A percentile compares a stretch with the other conserved stretches of the same genome.
Conservation (phyloP, 23 tunicate species). For the Trididemnum nubilum region DNA sequence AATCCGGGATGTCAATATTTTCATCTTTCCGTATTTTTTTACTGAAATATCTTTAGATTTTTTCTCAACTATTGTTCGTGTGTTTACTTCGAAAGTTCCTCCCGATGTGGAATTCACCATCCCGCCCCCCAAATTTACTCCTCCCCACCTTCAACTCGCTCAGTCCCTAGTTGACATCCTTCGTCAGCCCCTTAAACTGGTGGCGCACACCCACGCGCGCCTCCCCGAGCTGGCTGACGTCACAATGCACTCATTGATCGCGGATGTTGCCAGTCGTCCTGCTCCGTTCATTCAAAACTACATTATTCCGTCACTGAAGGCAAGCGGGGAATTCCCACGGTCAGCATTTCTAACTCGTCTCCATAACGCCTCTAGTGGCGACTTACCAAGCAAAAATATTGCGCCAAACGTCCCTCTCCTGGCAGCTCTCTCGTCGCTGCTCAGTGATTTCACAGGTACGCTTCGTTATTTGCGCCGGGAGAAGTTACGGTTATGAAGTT, state of each 20-base stretch:
- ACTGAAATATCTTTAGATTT: too few relatives aligned
- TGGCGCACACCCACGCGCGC: not conserved
- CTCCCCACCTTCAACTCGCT: conserved; percentile 46
- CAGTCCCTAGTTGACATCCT: conserved; percentile 33
- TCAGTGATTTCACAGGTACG: not conserved
- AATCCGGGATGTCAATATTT: too few relatives aligned
- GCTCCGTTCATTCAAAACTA: conserved; percentile 18
- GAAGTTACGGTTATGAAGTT: too few relatives aligned
- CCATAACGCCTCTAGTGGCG: not conserved
- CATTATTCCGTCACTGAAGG: conserved; percentile 36
- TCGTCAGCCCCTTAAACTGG: conserved; percentile 32
- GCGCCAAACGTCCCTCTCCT: conserved; percentile 18
- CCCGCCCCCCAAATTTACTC: not conserved
- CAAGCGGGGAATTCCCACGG: conserved; percentile 7
- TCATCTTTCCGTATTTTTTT: too few relatives aligned
- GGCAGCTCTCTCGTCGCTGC: conserved; percentile 18
- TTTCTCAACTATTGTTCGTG: conserved; percentile 27
- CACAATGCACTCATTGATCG: conserved; percentile 13
- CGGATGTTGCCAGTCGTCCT: conserved; percentile 32
- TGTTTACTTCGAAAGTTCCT: conserved; percentile 43
- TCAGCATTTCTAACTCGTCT: not conserved
- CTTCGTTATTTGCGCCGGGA: too few relatives aligned
- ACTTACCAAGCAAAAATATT: not conserved
- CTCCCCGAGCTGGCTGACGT: not conserved
- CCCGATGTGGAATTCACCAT: not conserved